Evolutionary conservation across 2,888 invertebrate genomes (phyloP), one percentile per base, ranked within the genome.

Genomic region (Pocota personata): DNA sequence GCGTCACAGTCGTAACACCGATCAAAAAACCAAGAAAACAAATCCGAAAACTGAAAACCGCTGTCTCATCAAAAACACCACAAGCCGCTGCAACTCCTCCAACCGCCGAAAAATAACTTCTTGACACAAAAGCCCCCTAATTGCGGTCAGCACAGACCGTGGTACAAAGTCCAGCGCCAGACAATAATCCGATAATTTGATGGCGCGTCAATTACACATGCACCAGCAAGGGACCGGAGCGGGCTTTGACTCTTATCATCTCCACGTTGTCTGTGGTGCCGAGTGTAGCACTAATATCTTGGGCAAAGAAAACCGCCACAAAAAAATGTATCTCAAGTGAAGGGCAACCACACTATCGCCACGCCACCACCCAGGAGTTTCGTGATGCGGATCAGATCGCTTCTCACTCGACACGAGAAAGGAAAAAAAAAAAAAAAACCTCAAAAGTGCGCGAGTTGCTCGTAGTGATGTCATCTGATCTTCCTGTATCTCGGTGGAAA

Each of bases 141-240:
- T 82, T 86, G 76, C 67, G 71, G 37, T 35, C 75, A 52, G 19
- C 16, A 57, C n/a, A 48, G 24, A 32, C 48, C 16, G 57, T 27
- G 40, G 60, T 8, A 37, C 79, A 37, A 75, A 80, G 76, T 48
- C 76, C 69, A 82, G 52, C 58, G 66, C 57, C 82, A 82, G 76
- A 86, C 72, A 86, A 86, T 86, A 86, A 82, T 82, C 86, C 86
- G 76, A 82, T 86, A 82, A 86, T 86, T 82, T 82, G 86, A 86
- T 60, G 66, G 64, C 76, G 57, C 75, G 75, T 72, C 77, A 72
- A 72, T 58, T 72, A 66, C 72, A 86, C 69, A 77, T 58, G 75
- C 71, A 62, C 27, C 43, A 12, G n/a, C 14, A 21, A 57, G 21
- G 19, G 52, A 10, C 43, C 30, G 8, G n/a, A 52, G 57, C 2